Conservation (phyloP, 2,113 vertebrate species). For the Callocephalon fimbriatum region DNA sequence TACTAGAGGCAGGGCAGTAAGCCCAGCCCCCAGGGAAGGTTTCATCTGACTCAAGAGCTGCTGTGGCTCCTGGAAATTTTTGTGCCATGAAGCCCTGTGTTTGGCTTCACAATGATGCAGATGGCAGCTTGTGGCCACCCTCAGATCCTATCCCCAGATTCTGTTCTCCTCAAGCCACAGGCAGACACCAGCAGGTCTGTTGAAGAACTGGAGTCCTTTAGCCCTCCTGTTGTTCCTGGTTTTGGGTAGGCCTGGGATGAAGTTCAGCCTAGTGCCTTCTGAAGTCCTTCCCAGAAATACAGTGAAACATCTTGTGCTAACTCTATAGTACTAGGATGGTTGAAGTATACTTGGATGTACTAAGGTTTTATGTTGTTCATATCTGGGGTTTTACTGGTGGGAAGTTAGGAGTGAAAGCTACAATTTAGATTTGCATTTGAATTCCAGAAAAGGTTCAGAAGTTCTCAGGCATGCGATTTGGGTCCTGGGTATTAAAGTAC, state of each 20-base stretch:
- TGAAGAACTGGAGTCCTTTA: neutral
- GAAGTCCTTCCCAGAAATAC: neutral
- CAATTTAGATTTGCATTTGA: neutral
- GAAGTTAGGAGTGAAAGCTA: neutral
- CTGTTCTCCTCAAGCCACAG: neutral
- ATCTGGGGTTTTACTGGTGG: neutral
- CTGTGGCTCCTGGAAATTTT: neutral
- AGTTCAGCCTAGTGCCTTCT: neutral
- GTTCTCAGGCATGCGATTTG: neutral
- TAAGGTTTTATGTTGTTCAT: neutral
- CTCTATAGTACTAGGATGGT: neutral
- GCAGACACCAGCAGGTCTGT: neutral
- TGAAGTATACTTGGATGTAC: neutral
- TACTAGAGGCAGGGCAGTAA: neutral
- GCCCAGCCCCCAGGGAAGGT: neutral
- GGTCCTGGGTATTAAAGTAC: neutral
- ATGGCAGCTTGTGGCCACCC: neutral
- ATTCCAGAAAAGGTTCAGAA: neutral
- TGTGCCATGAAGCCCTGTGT: neutral
- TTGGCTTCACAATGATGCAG: accelerated
- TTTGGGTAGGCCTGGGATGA: neutral
- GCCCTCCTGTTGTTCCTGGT: neutral
- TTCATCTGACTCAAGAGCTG: neutral
- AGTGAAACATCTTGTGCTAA: neutral
- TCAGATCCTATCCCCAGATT: neutral